A percentile compares a stretch with the other conserved stretches of the same genome.
Evolutionary conservation across 2,797 vertebrate genomes (phyloP).

Genomic region (Tenualosa ilisha): DNA sequence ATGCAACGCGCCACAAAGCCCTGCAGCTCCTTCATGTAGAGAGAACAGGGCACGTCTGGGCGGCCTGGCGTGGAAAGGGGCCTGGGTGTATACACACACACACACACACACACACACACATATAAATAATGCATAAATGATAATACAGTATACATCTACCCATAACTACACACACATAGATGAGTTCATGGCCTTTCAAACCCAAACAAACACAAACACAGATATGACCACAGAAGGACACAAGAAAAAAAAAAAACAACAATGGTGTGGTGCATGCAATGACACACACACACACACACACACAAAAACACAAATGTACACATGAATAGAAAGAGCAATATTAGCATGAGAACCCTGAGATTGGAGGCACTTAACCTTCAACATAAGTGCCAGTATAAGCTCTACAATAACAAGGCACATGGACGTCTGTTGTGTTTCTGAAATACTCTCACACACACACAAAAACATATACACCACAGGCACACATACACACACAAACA

Average conservation of each 20-base stretch:
- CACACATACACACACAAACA: background rate
- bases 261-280: background rate
- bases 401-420: background rate
- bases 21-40: conserved; percentile 98
- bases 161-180: background rate
- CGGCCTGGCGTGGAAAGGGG: conserved; percentile 76
- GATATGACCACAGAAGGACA: background rate
- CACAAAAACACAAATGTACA: conserved; percentile 7
- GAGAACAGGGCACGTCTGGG: conserved; percentile 89
- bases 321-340: background rate
- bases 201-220: background rate
- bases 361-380: conserved; percentile 18
- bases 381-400: background rate
- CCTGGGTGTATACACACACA: conserved; percentile 63
- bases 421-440: background rate
- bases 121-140: conserved; percentile 13
- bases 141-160: background rate
- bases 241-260: background rate
- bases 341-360: background rate
- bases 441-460: background rate
- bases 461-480: background rate
- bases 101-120: conserved; percentile 21
- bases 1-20: conserved; percentile 91
- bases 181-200: background rate
- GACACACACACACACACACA: conserved; percentile 11